A percentile compares a stretch with the other conserved stretches of the same genome.
Conservation (phyloP, 1,140 invertebrate genomes). For the Drosophila murphyi region DNA sequence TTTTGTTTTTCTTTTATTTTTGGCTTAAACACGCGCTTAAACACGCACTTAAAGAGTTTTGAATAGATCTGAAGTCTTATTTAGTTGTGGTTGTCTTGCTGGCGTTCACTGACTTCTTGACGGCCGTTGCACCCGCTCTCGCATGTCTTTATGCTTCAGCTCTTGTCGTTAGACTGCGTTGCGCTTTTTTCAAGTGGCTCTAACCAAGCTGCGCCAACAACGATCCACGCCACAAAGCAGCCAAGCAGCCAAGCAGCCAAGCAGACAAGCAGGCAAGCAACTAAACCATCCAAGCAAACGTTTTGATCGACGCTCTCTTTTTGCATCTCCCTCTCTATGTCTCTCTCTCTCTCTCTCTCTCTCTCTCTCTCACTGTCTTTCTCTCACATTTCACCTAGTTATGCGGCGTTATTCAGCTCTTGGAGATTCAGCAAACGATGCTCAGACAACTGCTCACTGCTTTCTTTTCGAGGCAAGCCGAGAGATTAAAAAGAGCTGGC, state of each 20-base stretch:
- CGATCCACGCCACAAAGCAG: slow-evolving; percentile 6
- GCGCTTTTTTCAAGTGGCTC: slow-evolving; percentile 61
- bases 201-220: slow-evolving; percentile 35
- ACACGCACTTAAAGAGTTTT: not conserved
- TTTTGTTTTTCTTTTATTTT: not conserved
- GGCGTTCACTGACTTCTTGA: slow-evolving; percentile 74
- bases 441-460: slow-evolving; percentile 27
- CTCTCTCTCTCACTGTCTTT: slow-evolving; percentile 10
- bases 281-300: slow-evolving; percentile 10
- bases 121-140: slow-evolving; percentile 82
- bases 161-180: slow-evolving; percentile 76
- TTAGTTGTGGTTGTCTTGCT: slow-evolving; percentile 17
- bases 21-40: not conserved
- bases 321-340: slow-evolving; percentile 16
- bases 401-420: slow-evolving; percentile 59
- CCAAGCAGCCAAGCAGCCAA: slow-evolving; percentile 3
- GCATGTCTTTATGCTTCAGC: slow-evolving; percentile 80
- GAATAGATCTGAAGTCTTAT: slow-evolving; percentile 6
- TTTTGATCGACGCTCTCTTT: slow-evolving; percentile 35
- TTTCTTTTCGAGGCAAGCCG: slow-evolving; percentile 34
- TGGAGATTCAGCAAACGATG: slow-evolving; percentile 48
- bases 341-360: slow-evolving; percentile 13
- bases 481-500: slow-evolving; percentile 9
- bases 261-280: slow-evolving; percentile 20
- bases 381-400: slow-evolving; percentile 44